Conservation (phyloP, 2,113 vertebrate species). For the Amia ocellicauda region DNA sequence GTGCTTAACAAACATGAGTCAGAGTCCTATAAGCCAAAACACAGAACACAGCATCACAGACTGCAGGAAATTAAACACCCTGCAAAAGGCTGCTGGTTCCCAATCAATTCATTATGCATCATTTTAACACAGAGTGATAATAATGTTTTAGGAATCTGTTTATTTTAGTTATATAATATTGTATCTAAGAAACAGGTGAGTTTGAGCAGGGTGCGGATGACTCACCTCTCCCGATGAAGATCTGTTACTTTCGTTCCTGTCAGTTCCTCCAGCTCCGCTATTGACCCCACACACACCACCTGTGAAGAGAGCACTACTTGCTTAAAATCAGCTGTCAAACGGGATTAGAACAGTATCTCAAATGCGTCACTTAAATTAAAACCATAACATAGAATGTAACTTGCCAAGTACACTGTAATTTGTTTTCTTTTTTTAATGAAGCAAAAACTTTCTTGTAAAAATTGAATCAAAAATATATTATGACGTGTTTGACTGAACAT, state of each 20-base stretch:
- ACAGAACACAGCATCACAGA: background rate
- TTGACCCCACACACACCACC: slow-evolving; percentile 90
- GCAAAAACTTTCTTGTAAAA: no score
- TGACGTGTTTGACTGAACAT: no score
- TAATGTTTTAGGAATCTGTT: background rate
- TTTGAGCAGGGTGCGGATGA: slow-evolving; percentile 28
- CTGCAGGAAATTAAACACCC: background rate
- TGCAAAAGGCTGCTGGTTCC: slow-evolving; percentile 4
- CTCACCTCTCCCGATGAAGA: slow-evolving; percentile 92
- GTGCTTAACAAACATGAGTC: background rate
- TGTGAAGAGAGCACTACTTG: slow-evolving; percentile 44
- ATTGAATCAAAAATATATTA: no score
- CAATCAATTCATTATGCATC: slow-evolving; percentile 17
- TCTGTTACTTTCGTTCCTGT: slow-evolving; percentile 80
- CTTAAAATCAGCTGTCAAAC: background rate
- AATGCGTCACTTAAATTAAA: background rate
- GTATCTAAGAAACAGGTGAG: background rate
- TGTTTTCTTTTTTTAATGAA: no score
- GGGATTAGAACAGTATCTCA: background rate
- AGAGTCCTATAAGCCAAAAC: background rate
- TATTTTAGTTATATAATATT: background rate
- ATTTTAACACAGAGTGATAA: slow-evolving; percentile 20
- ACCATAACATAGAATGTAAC: no score
- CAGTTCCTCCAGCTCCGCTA: slow-evolving; percentile 84
- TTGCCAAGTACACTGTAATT: background rate